A percentile compares a stretch with the other conserved stretches of the same genome.
Evolutionary conservation across 2,113 vertebrate species (phyloP).

Genomic region (western clawed frog (Xenopus tropicalis)): DNA sequence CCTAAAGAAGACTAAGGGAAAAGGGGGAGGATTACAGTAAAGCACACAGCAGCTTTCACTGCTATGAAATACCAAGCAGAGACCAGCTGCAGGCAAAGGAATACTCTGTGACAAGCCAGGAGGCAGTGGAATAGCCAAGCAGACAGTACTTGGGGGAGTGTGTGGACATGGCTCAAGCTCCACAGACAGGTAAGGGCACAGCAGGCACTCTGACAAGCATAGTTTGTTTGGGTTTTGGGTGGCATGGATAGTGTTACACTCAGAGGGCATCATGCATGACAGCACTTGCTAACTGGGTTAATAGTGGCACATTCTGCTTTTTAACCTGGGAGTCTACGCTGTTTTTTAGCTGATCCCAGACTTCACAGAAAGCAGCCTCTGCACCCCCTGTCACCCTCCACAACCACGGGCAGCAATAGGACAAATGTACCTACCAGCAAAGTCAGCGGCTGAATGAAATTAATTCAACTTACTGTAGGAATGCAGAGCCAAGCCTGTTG

Average conservation of each 20-base stretch:
- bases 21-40: constrained; percentile 38
- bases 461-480: constrained; percentile 32
- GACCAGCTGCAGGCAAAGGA: constrained; percentile 36
- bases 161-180: constrained; percentile 42
- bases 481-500: constrained; percentile 37
- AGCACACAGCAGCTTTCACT: constrained; percentile 42
- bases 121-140: constrained; percentile 21
- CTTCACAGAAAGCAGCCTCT: neutral
- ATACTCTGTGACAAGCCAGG: constrained; percentile 21
- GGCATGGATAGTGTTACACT: constrained; percentile 16
- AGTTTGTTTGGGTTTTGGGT: neutral
- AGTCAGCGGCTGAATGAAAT: constrained; percentile 19
- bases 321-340: constrained; percentile 22
- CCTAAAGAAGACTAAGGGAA: constrained; percentile 27
- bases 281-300: constrained; percentile 21
- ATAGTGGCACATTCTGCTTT: constrained; percentile 11
- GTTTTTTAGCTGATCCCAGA: neutral
- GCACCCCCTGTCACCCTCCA: constrained; percentile 3
- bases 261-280: constrained; percentile 24
- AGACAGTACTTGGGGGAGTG: constrained; percentile 11
- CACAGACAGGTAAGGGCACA: constrained; percentile 46
- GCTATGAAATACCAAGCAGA: constrained; percentile 42
- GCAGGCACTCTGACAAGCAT: constrained; percentile 8
- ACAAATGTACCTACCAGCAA: constrained; percentile 12
- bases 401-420: neutral